phyloP scores from a whole-genome alignment of 2,888 invertebrate genomes.

The Andrena camellia region DNA sequence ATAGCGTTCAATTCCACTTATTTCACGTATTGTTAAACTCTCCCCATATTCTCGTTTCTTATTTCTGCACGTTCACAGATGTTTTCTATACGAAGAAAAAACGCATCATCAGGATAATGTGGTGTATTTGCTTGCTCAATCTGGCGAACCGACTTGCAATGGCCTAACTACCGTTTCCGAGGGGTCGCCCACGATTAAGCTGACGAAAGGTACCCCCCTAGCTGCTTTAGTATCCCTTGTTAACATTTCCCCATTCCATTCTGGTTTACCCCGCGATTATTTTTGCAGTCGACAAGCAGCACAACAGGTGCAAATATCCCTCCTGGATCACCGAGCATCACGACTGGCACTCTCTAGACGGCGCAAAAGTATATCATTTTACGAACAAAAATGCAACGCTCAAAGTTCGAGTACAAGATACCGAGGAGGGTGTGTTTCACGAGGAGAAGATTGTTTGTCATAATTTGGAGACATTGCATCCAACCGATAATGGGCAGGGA shows the following conservation, averaged over 20 bases:
- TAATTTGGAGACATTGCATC: constrained; percentile 79
- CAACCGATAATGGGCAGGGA: constrained; percentile 78
- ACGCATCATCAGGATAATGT: constrained; percentile 84
- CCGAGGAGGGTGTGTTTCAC: constrained; percentile 78
- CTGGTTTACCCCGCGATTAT: too few relatives aligned
- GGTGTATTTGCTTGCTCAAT: constrained; percentile 90
- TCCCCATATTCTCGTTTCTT: not conserved
- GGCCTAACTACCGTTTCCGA: constrained; percentile 91
- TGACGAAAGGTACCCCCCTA: constrained; percentile 89
- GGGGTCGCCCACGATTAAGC: constrained; percentile 92
- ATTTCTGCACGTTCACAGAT: constrained; percentile 85
- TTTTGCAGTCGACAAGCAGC: constrained; percentile 90
- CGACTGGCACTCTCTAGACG: constrained; percentile 93
- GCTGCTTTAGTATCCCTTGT: not conserved
- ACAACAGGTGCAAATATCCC: constrained; percentile 92
- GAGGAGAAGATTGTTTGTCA: constrained; percentile 83
- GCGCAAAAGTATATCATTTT: constrained; percentile 90
- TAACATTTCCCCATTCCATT: too few relatives aligned
- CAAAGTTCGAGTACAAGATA: constrained; percentile 86
- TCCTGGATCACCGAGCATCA: constrained; percentile 92
- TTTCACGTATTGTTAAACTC: too few relatives aligned
- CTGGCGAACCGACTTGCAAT: constrained; percentile 93
- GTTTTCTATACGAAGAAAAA: constrained; percentile 91
- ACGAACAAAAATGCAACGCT: constrained; percentile 91
- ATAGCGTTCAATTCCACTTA: not conserved